Conservation (phyloP, 30 jellyfish, hydroid and myxozoan genomes). For the Aurelia coerulea region DNA sequence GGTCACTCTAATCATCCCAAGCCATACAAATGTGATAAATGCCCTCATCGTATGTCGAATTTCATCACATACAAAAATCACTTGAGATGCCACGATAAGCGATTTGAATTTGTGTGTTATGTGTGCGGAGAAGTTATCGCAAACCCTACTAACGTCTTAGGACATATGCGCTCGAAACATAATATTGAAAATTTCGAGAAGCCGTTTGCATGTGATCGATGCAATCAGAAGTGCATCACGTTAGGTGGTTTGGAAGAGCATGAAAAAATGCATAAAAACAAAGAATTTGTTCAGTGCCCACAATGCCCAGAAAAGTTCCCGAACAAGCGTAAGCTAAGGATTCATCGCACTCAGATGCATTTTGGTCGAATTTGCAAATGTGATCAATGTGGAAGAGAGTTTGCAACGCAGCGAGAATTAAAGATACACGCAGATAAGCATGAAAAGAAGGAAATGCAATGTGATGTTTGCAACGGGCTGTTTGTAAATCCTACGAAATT, state of each 20-base stretch:
- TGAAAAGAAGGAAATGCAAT: neutral
- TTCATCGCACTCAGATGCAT: slow-evolving; percentile 3
- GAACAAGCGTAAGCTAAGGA: neutral
- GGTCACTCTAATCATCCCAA: slow-evolving; percentile 29
- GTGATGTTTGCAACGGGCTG: slow-evolving; percentile 7
- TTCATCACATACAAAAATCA: neutral
- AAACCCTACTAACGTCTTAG: neutral
- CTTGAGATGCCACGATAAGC: slow-evolving; percentile 7
- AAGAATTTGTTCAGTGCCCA: neutral
- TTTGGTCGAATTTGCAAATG: neutral
- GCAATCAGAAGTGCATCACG: slow-evolving; percentile 20
- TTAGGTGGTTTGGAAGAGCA: slow-evolving; percentile 30
- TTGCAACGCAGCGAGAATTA: neutral
- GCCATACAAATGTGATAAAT: slow-evolving; percentile 24
- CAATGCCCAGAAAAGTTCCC: slow-evolving; percentile 29
- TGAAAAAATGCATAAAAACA: neutral
- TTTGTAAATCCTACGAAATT: neutral
- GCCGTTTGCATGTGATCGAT: slow-evolving; percentile 18
- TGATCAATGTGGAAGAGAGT: slow-evolving; percentile 8
- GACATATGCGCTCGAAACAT: slow-evolving; percentile 14
- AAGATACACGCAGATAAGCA: neutral
- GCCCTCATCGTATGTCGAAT: slow-evolving; percentile 4
- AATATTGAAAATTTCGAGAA: neutral
- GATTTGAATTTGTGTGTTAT: slow-evolving; percentile 4
- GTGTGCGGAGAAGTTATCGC: slow-evolving; percentile 15